Evolutionary conservation across 2,797 vertebrate genomes (phyloP).

Genomic region (Lates japonicus): DNA sequence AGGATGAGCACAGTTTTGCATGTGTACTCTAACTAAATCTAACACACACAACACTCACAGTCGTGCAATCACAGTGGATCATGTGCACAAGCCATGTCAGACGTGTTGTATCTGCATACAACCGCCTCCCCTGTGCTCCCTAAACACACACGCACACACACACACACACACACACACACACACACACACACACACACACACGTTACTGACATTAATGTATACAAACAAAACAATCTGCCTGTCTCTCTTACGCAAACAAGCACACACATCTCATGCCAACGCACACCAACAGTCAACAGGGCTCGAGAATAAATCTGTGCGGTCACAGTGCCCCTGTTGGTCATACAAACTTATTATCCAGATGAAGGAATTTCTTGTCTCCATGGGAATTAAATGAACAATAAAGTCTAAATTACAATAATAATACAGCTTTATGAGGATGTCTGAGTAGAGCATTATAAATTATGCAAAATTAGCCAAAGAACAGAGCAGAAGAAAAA

Average conservation of each 20-base stretch:
- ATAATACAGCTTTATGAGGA: background rate
- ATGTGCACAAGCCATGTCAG: no score
- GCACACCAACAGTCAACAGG: constrained; percentile 11
- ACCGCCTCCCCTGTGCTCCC: background rate
- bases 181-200: background rate
- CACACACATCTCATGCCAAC: constrained; percentile 8
- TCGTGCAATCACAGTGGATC: background rate
- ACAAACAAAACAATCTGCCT: constrained; percentile 27
- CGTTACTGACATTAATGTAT: constrained; percentile 1
- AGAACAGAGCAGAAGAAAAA: background rate
- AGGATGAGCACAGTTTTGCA: constrained; percentile 49
- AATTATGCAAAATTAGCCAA: background rate
- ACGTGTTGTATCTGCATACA: background rate
- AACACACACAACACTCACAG: no score
- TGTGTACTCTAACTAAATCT: constrained; percentile 49
- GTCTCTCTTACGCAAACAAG: constrained; percentile 16
- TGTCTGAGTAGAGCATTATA: background rate
- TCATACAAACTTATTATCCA: constrained; percentile 5
- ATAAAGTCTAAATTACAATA: background rate
- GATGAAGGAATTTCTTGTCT: background rate
- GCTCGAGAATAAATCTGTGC: constrained; percentile 20
- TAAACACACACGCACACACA: background rate
- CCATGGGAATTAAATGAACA: background rate
- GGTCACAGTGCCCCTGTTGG: constrained; percentile 78
- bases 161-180: no score